Base-by-base conservation (phyloP, 2,113 vertebrate species). In the Phycodurus eques region DNA sequence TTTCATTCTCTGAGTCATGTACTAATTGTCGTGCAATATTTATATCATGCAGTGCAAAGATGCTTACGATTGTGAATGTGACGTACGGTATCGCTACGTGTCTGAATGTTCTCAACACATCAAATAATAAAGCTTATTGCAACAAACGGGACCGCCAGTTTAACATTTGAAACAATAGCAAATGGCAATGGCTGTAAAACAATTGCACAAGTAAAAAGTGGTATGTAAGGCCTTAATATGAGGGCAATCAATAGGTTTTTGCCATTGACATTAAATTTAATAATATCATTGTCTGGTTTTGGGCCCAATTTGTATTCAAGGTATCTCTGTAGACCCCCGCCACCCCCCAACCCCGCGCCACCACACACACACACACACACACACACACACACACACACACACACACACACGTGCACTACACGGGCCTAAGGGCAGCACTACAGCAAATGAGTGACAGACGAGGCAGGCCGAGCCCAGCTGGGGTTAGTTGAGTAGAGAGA, bases 391-490 rank as follows among this genome's bases (percentile, higher is more conserved):
- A 14, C 75, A 79, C 78, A 77, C 77, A 62, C 77, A 53, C 64
- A 65, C 69, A 72, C 76, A 72, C 71, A 67, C 84, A 76, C 68
- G 72, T 66, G 39, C 79, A 60, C 68, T 61, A 33, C 3, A 35
- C 83, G 64, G 82, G 89, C 90, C 89, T 86, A 74, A 79, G 87
- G 90, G 87, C 80, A 89, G 80, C 84, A 85, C 83, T 85, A 44
- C 78, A 77, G 83, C 83, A 82, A 80, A 85, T 90, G 90, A 91
- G 88, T 91, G 90, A 90, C 90, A 91, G 90, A 84, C 84, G 75
- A 85, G 80, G 84, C 79, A 68, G 90, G 85, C 85, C 83, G 79
- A 85, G 88, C 90, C 87, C 88, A 92, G 90, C 88, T 90, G 90
- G 87, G 91, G 84, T 89, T 76, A 85, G 73, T 83, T 76, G 85